Conservation (phyloP, 2,888 invertebrate genomes). For the Tigriopus californicus region DNA sequence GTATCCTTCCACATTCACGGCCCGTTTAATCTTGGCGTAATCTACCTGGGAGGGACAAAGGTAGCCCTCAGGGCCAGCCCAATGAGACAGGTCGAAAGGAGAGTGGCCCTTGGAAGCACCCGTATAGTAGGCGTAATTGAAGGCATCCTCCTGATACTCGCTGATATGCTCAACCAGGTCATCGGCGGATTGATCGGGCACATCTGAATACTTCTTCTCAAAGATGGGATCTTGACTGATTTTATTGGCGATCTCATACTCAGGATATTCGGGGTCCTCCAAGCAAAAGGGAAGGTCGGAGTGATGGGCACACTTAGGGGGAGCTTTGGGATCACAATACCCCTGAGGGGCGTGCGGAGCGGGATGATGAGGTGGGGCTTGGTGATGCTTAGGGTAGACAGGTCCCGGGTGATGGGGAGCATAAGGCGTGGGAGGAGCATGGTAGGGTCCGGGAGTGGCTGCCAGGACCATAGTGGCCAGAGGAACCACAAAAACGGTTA, state of each 20-base stretch:
- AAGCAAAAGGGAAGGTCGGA: constrained; percentile 20
- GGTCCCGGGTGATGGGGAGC: background rate
- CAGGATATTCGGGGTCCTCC: constrained; percentile 21
- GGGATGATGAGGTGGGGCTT: constrained; percentile 16
- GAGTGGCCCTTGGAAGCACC: constrained; percentile 20
- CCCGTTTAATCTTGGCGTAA: constrained; percentile 19
- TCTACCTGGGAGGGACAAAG: constrained; percentile 21
- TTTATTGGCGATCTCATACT: constrained; percentile 21
- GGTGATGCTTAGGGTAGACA: background rate
- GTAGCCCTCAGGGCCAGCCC: constrained; percentile 22
- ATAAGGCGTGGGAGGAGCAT: no score
- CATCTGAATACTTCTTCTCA: constrained; percentile 21
- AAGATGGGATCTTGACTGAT: constrained; percentile 20
- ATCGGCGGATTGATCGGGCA: constrained; percentile 22
- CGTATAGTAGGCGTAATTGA: constrained; percentile 22
- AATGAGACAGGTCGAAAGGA: constrained; percentile 21
- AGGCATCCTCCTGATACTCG: constrained; percentile 20
- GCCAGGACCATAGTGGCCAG: no score
- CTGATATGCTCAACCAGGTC: constrained; percentile 21
- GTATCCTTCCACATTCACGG: constrained; percentile 18
- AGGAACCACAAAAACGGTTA: no score
- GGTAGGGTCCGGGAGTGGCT: no score
- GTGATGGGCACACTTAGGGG: constrained; percentile 21
- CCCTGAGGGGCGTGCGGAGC: constrained; percentile 9
- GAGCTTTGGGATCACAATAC: constrained; percentile 21